Evolutionary conservation across 2,888 invertebrate genomes (phyloP).

Genomic region (Aspidiotus destructor): DNA sequence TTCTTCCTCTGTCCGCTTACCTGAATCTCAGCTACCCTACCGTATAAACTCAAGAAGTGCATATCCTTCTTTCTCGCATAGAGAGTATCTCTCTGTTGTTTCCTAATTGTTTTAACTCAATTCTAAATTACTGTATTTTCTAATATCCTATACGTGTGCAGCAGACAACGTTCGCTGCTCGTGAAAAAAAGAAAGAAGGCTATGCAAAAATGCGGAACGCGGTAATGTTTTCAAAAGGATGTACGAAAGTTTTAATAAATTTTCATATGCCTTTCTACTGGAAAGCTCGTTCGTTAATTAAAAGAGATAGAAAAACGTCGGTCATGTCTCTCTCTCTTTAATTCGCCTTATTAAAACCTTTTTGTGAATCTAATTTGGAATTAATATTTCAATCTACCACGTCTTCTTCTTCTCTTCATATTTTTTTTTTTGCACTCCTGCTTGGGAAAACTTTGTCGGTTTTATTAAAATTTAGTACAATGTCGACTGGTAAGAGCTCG

Average conservation of each 20-base stretch:
- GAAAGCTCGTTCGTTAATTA: too few relatives aligned
- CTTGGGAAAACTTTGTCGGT: neutral
- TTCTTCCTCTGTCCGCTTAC: too few relatives aligned
- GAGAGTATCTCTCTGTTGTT: neutral
- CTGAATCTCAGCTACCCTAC: too few relatives aligned
- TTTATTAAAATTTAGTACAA: neutral
- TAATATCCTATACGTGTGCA: too few relatives aligned
- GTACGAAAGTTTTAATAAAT: neutral
- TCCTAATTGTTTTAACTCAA: neutral
- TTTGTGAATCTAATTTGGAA: constrained; percentile 11
- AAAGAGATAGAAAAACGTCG: too few relatives aligned
- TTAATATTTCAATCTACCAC: constrained; percentile 9
- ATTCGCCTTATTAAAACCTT: constrained; percentile 14
- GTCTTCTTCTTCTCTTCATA: neutral
- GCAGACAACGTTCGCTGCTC: too few relatives aligned
- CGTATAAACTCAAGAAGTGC: neutral
- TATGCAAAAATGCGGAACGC: too few relatives aligned
- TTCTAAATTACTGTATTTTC: neutral
- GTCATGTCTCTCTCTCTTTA: neutral
- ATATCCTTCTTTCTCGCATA: neutral
- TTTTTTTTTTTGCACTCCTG: too few relatives aligned
- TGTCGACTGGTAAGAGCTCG: too few relatives aligned
- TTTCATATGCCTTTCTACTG: too few relatives aligned
- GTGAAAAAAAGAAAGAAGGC: too few relatives aligned
- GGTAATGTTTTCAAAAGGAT: neutral